phyloP scores from a whole-genome alignment of 2,888 invertebrate genomes.

The Anthrax anthrax region DNA sequence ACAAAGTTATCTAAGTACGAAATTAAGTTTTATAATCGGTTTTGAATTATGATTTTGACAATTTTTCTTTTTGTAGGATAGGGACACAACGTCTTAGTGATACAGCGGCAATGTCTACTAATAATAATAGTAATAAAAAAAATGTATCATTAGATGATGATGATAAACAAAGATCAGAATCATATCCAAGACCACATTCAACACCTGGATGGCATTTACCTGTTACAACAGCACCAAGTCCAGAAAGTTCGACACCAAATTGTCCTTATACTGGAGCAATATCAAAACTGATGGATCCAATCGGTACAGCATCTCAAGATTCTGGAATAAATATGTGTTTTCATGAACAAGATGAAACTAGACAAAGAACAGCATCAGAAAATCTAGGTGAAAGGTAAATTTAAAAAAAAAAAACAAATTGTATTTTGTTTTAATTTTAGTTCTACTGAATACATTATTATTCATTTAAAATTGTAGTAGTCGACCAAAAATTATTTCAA shows the following conservation, averaged over 20 bases:
- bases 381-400: slow-evolving; percentile 9
- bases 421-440: background rate
- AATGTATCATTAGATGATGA: background rate
- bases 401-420: background rate
- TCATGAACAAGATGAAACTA: slow-evolving; percentile 49
- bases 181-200: slow-evolving; percentile 14
- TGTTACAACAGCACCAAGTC: slow-evolving; percentile 10
- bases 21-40: no score
- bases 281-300: slow-evolving; percentile 36
- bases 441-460: background rate
- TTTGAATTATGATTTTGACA: no score
- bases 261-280: slow-evolving; percentile 17
- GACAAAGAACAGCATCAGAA: slow-evolving; percentile 13
- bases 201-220: slow-evolving; percentile 11
- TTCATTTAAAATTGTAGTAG: background rate
- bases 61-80: slow-evolving; percentile 5
- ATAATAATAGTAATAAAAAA: background rate
- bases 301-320: slow-evolving; percentile 47
- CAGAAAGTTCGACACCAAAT: slow-evolving; percentile 14
- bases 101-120: background rate
- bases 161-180: slow-evolving; percentile 12
- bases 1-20: no score
- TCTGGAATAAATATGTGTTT: slow-evolving; percentile 64
- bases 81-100: slow-evolving; percentile 12
- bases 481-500: slow-evolving; percentile 1